These are phyloP conservation scores for Strigops habroptila DNA, from an alignment of 2,113 vertebrate genomes.

Conservation along the genomic window DNA sequence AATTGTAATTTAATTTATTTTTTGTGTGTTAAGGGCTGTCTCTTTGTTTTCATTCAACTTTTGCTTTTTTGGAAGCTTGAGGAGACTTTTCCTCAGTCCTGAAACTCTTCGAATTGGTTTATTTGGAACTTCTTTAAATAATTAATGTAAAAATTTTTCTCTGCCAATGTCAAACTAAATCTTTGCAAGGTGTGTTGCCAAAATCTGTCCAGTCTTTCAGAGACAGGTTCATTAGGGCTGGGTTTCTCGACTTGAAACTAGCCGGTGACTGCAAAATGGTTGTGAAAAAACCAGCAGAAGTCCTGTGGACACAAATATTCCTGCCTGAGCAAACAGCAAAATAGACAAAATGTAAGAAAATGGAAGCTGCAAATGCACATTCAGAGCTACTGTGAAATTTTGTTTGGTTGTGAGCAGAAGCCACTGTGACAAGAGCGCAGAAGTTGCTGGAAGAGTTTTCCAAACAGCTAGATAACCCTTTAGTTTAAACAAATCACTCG, in stretches of 20 bases:
- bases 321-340: background rate
- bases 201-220: background rate
- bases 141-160: background rate
- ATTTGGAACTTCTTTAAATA: background rate
- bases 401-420: background rate
- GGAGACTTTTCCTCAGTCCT: background rate
- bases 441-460: background rate
- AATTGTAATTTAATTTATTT: background rate
- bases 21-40: rapidly evolving
- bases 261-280: background rate
- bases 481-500: background rate
- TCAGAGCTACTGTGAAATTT: background rate
- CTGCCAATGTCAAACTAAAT: background rate
- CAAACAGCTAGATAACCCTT: background rate
- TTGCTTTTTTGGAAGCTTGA: background rate
- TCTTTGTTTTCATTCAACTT: background rate
- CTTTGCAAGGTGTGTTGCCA: background rate
- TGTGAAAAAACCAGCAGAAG: background rate
- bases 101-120: background rate
- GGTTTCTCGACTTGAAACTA: background rate
- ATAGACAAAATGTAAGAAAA: background rate
- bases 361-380: background rate
- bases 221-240: background rate
- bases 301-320: background rate
- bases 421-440: background rate